Evolutionary conservation across 2,113 vertebrate genomes (phyloP).

Genomic region (Ptilonorhynchus violaceus): DNA sequence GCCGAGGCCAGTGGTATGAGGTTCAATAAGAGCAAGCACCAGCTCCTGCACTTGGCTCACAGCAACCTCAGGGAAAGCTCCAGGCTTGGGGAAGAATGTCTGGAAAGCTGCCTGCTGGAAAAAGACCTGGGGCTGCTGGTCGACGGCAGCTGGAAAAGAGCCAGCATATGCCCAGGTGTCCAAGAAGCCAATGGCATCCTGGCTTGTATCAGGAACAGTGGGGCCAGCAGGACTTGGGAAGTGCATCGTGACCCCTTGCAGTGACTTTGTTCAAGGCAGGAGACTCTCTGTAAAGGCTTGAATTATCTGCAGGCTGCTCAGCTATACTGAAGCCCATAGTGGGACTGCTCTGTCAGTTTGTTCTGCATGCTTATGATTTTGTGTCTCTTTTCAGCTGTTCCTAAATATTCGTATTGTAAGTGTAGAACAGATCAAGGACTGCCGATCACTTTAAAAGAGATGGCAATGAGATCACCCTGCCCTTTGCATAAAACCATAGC

Average conservation of each 20-base stretch:
- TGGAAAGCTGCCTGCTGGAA: not conserved
- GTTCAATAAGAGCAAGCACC: not conserved
- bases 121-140: not conserved
- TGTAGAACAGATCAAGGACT: not conserved
- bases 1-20: rapidly evolving
- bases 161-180: too few relatives aligned
- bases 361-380: not conserved
- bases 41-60: not conserved
- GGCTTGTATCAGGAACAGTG: not conserved
- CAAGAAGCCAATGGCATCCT: not conserved
- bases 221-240: not conserved
- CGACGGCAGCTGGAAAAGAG: rapidly evolving
- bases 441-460: not conserved
- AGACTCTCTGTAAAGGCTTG: not conserved
- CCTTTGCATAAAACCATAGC: not conserved
- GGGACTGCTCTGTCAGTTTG: not conserved
- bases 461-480: not conserved
- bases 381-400: not conserved
- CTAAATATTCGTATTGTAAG: not conserved
- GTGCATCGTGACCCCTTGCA: not conserved
- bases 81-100: not conserved
- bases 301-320: not conserved
- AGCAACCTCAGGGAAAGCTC: not conserved
- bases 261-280: not conserved
- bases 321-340: not conserved